Conservation (phyloP, 2,113 vertebrate genomes). For the Ammospiza caudacuta region DNA sequence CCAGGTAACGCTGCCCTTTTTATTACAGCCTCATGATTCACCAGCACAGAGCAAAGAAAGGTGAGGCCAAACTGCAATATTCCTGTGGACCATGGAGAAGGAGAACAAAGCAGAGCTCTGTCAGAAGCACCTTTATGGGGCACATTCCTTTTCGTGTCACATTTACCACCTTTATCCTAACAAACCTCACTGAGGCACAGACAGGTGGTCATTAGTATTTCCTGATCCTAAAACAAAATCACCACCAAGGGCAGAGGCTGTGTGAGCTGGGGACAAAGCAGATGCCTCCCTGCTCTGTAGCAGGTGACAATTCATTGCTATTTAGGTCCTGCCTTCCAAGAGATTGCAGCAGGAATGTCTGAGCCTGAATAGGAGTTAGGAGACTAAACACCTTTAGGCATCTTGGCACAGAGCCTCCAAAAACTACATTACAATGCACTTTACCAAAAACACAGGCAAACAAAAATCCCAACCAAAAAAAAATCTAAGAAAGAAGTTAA, state of each 20-base stretch:
- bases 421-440: not conserved
- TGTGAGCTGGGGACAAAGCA: not conserved
- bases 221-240: not conserved
- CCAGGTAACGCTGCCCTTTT: not conserved
- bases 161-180: not conserved
- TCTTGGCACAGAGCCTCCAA: not conserved
- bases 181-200: not conserved
- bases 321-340: not conserved
- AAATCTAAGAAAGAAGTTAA: not conserved
- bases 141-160: not conserved
- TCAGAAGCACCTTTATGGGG: not conserved
- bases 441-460: not conserved
- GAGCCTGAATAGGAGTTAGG: not conserved
- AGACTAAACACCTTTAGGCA: conserved; percentile 12
- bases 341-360: not conserved
- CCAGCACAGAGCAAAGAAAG: not conserved
- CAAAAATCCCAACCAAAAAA: not conserved
- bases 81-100: accelerated
- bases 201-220: not conserved
- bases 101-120: not conserved
- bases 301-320: not conserved
- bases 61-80: not conserved
- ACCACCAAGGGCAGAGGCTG: not conserved
- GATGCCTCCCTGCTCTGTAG: not conserved
- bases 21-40: not conserved